A percentile compares a stretch with the other conserved stretches of the same genome.
Conservation (phyloP, 2,888 invertebrate species). For the Meteorus colon region DNA sequence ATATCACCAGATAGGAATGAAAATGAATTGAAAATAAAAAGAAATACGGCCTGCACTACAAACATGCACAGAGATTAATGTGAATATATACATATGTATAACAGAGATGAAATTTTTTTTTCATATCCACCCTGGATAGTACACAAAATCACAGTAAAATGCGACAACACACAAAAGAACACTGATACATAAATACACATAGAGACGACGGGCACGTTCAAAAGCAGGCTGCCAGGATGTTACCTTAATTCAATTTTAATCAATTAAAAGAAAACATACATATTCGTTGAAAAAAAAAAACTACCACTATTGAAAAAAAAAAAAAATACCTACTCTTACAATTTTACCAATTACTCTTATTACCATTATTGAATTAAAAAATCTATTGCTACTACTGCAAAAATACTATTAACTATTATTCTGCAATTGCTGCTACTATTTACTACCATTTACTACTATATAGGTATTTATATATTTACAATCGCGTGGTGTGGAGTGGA, state of each 20-base stretch:
- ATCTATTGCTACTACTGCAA: slow-evolving; percentile 55
- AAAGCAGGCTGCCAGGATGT: slow-evolving; percentile 66
- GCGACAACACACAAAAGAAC: slow-evolving; percentile 18
- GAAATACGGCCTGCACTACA: slow-evolving; percentile 34
- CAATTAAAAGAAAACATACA: slow-evolving; percentile 50
- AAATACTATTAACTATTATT: slow-evolving; percentile 56
- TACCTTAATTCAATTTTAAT: slow-evolving; percentile 65
- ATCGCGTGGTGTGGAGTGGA: slow-evolving; percentile 73
- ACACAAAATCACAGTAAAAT: slow-evolving; percentile 27
- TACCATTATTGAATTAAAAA: slow-evolving; percentile 58
- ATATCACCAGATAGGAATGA: neutral
- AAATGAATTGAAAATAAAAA: neutral
- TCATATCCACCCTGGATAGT: neutral
- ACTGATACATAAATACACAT: slow-evolving; percentile 34
- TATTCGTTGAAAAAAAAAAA: slow-evolving; percentile 49
- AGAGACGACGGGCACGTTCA: slow-evolving; percentile 48
- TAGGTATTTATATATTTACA: slow-evolving; percentile 74
- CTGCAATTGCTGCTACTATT: slow-evolving; percentile 54
- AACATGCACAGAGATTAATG: slow-evolving; percentile 22
- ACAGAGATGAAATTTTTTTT: slow-evolving; percentile 9
- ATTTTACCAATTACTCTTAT: slow-evolving; percentile 44
- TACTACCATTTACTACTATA: slow-evolving; percentile 58
- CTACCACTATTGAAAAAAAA: slow-evolving; percentile 29
- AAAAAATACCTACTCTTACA: slow-evolving; percentile 45
- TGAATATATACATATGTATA: neutral